phyloP scores from a whole-genome alignment of 1,140 invertebrate genomes.

The Pogonomyrmex californicus region DNA sequence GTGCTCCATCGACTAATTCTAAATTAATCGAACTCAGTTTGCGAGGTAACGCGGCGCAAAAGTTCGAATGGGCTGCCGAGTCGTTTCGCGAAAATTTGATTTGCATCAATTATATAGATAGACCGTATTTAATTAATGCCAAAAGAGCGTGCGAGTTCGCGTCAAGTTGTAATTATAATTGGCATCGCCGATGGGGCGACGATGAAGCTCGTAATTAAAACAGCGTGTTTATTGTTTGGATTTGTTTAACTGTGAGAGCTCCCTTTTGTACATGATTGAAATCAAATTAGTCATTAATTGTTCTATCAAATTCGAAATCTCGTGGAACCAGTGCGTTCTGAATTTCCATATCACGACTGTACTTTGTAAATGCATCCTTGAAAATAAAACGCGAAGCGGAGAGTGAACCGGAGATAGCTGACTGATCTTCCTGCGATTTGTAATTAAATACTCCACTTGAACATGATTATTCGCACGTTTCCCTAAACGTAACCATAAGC shows the following conservation, averaged over 20 bases:
- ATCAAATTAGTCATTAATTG: slow-evolving; percentile 55
- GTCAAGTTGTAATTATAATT: slow-evolving; percentile 63
- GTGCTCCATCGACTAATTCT: slow-evolving; percentile 10
- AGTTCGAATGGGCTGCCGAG: slow-evolving; percentile 18
- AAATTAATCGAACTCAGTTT: slow-evolving; percentile 50
- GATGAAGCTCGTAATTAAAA: slow-evolving; percentile 45
- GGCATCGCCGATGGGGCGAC: slow-evolving; percentile 26
- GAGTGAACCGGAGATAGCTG: background rate
- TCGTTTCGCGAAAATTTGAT: slow-evolving; percentile 28
- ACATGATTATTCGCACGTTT: background rate
- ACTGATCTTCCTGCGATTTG: background rate
- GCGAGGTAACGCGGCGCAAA: slow-evolving; percentile 17
- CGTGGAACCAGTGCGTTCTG: background rate
- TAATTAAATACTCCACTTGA: slow-evolving; percentile 3
- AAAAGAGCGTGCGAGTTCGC: slow-evolving; percentile 38
- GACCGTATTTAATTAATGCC: slow-evolving; percentile 52
- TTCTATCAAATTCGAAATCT: slow-evolving; percentile 29
- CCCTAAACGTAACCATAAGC: background rate
- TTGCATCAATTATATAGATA: slow-evolving; percentile 50
- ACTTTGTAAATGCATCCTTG: background rate
- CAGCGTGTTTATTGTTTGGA: slow-evolving; percentile 36
- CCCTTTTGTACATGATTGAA: slow-evolving; percentile 39
- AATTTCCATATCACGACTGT: background rate
- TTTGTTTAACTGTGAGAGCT: slow-evolving; percentile 48
- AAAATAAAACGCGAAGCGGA: background rate